Evolutionary conservation across 2,888 invertebrate genomes (phyloP).

Genomic region (Brachynemurus nebulosus): DNA sequence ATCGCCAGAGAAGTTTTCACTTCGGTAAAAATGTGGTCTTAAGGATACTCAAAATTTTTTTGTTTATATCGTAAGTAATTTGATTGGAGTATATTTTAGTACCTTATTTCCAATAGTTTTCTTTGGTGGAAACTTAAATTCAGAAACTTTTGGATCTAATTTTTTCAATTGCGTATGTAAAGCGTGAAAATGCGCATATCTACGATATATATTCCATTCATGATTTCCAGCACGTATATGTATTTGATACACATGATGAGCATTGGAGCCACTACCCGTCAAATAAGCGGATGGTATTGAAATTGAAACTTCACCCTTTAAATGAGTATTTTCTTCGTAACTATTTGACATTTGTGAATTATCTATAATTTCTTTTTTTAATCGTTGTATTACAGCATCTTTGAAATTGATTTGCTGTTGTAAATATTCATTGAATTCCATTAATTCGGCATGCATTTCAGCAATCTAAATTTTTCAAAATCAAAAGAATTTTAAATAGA

Average conservation of each 20-base stretch:
- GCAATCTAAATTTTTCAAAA: constrained; percentile 69
- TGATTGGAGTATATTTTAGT: no score
- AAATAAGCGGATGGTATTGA: constrained; percentile 83
- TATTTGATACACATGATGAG: constrained; percentile 86
- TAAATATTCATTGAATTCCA: constrained; percentile 80
- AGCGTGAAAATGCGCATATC: constrained; percentile 85
- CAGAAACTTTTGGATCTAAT: constrained; percentile 60
- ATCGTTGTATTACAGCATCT: constrained; percentile 41
- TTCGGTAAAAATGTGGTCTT: no score
- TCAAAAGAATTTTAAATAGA: no score
- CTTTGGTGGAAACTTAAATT: constrained; percentile 88
- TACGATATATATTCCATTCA: constrained; percentile 91
- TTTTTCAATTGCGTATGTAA: constrained; percentile 75
- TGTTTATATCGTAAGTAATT: no score
- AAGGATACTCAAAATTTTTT: no score
- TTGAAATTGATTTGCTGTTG: constrained; percentile 54
- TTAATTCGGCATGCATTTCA: constrained; percentile 87
- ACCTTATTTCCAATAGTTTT: constrained; percentile 88
- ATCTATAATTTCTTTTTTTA: constrained; percentile 48
- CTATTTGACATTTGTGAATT: constrained; percentile 47
- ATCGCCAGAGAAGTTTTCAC: no score
- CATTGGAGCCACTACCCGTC: constrained; percentile 52
- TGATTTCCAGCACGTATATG: constrained; percentile 63
- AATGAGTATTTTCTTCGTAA: constrained; percentile 30
- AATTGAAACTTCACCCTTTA: constrained; percentile 51